Base-by-base conservation (phyloP, 2,888 invertebrate species). In the Microchrysa polita region DNA sequence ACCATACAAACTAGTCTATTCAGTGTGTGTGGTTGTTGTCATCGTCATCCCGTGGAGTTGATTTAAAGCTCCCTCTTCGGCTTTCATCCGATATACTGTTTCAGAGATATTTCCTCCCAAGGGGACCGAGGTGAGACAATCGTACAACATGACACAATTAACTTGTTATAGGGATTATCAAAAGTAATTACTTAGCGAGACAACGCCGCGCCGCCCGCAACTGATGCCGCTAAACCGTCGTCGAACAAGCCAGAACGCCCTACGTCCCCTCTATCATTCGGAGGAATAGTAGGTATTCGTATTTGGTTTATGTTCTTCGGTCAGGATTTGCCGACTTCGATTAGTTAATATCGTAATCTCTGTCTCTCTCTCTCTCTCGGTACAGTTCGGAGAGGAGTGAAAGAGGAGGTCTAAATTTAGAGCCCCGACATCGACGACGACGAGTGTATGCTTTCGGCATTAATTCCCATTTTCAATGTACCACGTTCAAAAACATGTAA, bases 81-180 rank as follows among this genome's bases (percentile, higher is more conserved):
- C 27, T 34, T 7, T 34, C 27, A n/a, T n/a, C n/a, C n/a, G n/a
- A n/a, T n/a, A n/a, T n/a, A n/a, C n/a, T n/a, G n/a, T n/a, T n/a
- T n/a, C n/a, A n/a, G n/a, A n/a, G n/a, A n/a, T n/a, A n/a, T 7
- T 7, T 34, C 27, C 27, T 34, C 27, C 27, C 7, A 2, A 2
- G 27, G 7, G 4, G 27, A 34, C 27, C 27, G 48, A 48, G 48
- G 55, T 55, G 18, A 18, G 65, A 44, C 20, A 22, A 65, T n/a
- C n/a, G n/a, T 52, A 67, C 27, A 67, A 67, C 55, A 69, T 69
- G 69, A 69, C 69, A 69, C 69, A 69, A 67, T 69, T 69, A 69
- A 69, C 69, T 69, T 69, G 69, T 69, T 69, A 69, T 69, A 40
- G 22, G 69, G 69, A 69, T 69, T 69, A 69, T 69, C 69, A 55